These are phyloP conservation scores for Prunella himalayana DNA, from an alignment of 2,113 vertebrate species.

Conservation along the genomic window DNA sequence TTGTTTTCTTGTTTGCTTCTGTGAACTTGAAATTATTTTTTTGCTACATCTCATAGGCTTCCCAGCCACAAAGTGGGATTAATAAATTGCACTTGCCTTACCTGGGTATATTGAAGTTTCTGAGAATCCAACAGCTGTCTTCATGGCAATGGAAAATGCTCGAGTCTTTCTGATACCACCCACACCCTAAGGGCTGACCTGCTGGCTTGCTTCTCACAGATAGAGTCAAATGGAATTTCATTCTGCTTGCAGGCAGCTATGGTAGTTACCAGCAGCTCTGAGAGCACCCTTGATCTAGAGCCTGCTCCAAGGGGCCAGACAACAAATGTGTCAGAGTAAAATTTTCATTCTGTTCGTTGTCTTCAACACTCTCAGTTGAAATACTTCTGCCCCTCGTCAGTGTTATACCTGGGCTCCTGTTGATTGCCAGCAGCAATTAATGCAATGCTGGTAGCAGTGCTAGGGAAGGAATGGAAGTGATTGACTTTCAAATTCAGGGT, in stretches of 20 bases:
- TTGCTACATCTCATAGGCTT: not conserved
- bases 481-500: constrained; percentile 14
- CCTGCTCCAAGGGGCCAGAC: not conserved
- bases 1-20: not conserved
- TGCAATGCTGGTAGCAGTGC: not conserved
- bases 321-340: not conserved
- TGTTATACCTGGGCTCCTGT: not conserved
- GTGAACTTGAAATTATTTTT: not conserved
- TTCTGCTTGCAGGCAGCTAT: not conserved
- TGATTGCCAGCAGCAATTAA: constrained; percentile 1
- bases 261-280: not conserved
- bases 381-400: not conserved
- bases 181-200: not conserved
- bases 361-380: not conserved
- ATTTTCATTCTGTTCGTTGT: not conserved
- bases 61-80: not conserved
- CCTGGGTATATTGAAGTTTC: not conserved
- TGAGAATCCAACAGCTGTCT: not conserved
- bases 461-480: not conserved
- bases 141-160: not conserved
- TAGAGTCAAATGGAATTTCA: not conserved
- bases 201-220: not conserved
- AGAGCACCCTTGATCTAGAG: not conserved
- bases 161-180: not conserved
- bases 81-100: not conserved